These are phyloP conservation scores for Sinocyclocheilus rhinocerous DNA, from an alignment of 2,113 vertebrate genomes.

Conservation along the genomic window DNA sequence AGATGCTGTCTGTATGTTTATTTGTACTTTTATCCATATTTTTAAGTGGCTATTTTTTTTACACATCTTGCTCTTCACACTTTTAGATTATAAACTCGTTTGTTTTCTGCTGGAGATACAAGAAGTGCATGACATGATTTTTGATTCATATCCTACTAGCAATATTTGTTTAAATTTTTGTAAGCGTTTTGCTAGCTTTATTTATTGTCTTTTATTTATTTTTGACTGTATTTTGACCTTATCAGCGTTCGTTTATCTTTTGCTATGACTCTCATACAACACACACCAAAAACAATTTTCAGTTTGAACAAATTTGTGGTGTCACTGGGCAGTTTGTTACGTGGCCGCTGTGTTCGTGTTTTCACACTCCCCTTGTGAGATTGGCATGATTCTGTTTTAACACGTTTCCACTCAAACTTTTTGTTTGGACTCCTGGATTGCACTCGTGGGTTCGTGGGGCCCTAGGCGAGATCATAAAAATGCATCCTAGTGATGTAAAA, in stretches of 20 bases:
- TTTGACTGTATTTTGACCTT: neutral
- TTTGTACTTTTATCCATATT: neutral
- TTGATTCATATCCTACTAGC: neutral
- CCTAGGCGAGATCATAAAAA: neutral
- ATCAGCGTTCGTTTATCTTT: neutral
- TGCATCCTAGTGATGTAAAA: neutral
- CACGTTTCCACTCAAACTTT: neutral
- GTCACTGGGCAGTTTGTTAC: neutral
- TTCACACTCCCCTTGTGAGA: neutral
- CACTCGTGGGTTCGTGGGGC: neutral
- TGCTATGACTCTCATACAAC: neutral
- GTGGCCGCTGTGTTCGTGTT: neutral
- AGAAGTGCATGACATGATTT: neutral
- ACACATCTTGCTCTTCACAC: neutral
- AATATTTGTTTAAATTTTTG: neutral
- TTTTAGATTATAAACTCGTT: neutral
- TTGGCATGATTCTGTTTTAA: neutral
- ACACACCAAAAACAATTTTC: neutral
- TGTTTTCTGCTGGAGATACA: neutral
- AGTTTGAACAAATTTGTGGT: too few relatives aligned
- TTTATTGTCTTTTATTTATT: neutral
- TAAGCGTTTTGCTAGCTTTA: neutral
- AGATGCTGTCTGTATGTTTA: constrained; percentile 63
- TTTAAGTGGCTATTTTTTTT: neutral
- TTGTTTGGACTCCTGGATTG: neutral